Evolutionary conservation across 2,797 vertebrate species (phyloP), one percentile per base, ranked within the genome.

Genomic region (Myotis myotis): DNA sequence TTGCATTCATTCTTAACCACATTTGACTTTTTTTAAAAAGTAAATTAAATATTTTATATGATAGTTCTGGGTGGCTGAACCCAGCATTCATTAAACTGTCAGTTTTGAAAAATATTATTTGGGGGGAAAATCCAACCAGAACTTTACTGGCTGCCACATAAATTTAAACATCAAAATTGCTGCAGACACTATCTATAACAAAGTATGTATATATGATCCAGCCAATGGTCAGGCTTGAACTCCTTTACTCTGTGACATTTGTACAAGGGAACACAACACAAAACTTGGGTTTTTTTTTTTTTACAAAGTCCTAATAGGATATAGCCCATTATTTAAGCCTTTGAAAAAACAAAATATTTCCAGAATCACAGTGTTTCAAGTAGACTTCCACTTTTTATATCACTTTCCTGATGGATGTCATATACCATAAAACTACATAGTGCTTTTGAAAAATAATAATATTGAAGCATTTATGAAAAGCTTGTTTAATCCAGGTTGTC

Each of bases 41-140:
- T 41, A 38, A 68, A 88, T 79, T 91, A 92, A 95, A 94, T 38
- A 91, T 92, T 95, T 80, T 80, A 86, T 89, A 78, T 71, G n/a
- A 94, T 89, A 88, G 68, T 94, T 95, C 86, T 92, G 38, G 49
- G 68, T 83, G 78, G n/a, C n/a, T 83, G 87, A 33, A 80, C 36
- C 28, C 38, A 88, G 49, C 84, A 90, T 76, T 94, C 53, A 72
- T 49, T 79, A 94, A 96, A 78, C 36, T 79, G 49, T 53, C 84
- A 70, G 25, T 71, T 94, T 16, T 74, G 22, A 86, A 95, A 96
- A 92, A 87, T 38, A 41, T 25, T 30, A 86, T 90, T 90, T 78
- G 28, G 86, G 11, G 71, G 95, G 88, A 70, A 62, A 81, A 78
- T 12, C 3, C 28, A 62, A 30, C 28, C 3, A 76, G 38, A 85